Conservation (phyloP, 2,888 invertebrate species). For the Trisateles emortualis region DNA sequence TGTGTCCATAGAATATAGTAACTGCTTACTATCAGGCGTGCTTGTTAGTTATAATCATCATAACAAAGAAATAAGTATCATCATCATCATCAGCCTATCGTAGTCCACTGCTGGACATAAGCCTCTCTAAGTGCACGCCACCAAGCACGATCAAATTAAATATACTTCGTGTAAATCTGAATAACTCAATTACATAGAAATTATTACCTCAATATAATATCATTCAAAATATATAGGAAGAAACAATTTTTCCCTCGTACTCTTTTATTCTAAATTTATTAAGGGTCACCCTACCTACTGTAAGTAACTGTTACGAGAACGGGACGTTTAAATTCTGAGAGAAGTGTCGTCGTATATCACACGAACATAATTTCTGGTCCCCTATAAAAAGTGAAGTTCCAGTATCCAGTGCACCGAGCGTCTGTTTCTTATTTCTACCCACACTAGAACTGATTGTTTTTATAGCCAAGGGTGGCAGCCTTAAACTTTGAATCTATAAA, state of each 20-base stretch:
- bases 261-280: slow-evolving; percentile 80
- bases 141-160: not conserved
- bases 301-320: slow-evolving; percentile 79
- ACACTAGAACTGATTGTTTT: slow-evolving; percentile 79
- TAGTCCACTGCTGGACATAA: no score
- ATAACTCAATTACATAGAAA: slow-evolving; percentile 27
- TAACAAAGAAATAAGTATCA: no score
- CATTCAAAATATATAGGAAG: slow-evolving; percentile 46
- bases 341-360: slow-evolving; percentile 82
- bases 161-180: not conserved
- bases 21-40: no score
- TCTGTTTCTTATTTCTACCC: slow-evolving; percentile 81
- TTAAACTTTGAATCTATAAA: slow-evolving; percentile 72
- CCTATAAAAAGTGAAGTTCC: slow-evolving; percentile 76
- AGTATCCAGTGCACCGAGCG: slow-evolving; percentile 61
- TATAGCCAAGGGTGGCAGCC: slow-evolving; percentile 65
- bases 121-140: no score
- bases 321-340: slow-evolving; percentile 81
- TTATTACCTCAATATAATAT: slow-evolving; percentile 34
- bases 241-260: slow-evolving; percentile 72
- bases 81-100: no score
- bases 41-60: no score
- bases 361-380: slow-evolving; percentile 78
- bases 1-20: no score
- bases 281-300: slow-evolving; percentile 74